Evolutionary conservation across 2,797 vertebrate genomes (phyloP), one percentile per base, ranked within the genome.

Genomic region (Pipistrellus nathusii): DNA sequence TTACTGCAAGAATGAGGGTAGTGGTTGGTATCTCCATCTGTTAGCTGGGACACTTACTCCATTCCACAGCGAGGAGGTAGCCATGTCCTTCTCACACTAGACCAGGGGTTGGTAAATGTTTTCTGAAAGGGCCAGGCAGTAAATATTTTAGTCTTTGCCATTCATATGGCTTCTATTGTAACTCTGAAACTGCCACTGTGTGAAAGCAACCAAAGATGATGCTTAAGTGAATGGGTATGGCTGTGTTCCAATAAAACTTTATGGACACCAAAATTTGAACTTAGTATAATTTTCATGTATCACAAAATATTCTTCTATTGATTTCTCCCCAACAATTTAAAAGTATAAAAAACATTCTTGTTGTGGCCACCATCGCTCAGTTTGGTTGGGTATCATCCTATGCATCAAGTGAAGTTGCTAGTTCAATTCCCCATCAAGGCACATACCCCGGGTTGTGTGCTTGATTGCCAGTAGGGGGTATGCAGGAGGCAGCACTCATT

Each of bases 231-330:
- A 66, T 27, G 32, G 53, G 57, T 20, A 30, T 51, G 66, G n/a
- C 66, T 57, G 15, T 84, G 32, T 92, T 92, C 41, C 48, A 84
- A n/a, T 69, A 75, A 86, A 84, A 38, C 35, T 85, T 38, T 64
- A 75, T 18, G 23, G 48, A 75, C 27, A 48, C 27, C 12, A 66
- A 92, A 69, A 75, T 92, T 51, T 44, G 66, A 87, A 80, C 80
- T 93, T 86, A 15, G 32, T 32, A 30, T 44, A 35, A 91, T 89
- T 68, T 75, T 71, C 35, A 73, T 17, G 2, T 64, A 10, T 66
- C 25, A 32, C 6, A 72, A 93, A 83, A 55, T 85, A 66, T 66
- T 66, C 30, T 66, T 66, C 62, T 66, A n/a, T 66, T 64, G 62
- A n/a, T n/a, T 66, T 66, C 17, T 2, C 1, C n/a, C 62, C 62